phyloP scores from a whole-genome alignment of 2,797 vertebrate genomes.

The Darevskia mixta region DNA sequence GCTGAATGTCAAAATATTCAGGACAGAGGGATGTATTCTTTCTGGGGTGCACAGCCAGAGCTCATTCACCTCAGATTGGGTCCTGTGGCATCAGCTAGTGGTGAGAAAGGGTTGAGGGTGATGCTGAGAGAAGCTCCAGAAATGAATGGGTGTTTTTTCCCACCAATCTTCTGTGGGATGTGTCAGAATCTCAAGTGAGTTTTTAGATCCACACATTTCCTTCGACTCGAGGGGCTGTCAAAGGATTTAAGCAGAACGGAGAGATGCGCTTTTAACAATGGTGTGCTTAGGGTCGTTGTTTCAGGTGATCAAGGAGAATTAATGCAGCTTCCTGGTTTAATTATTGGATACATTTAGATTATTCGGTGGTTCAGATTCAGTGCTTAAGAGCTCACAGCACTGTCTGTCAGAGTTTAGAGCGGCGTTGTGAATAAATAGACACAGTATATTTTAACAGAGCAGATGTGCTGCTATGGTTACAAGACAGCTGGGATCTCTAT shows the following conservation, averaged over 20 bases:
- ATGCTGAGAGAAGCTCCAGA: neutral
- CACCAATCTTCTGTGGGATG: neutral
- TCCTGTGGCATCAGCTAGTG: neutral
- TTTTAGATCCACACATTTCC: neutral
- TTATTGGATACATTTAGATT: neutral
- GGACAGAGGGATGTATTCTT: no score
- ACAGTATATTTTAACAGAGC: slow-evolving; percentile 3
- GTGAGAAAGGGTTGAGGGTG: neutral
- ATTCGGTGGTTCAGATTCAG: slow-evolving; percentile 13
- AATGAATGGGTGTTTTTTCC: neutral
- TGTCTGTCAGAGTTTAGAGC: neutral
- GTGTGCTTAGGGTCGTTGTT: neutral
- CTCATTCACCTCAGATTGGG: neutral
- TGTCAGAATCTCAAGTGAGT: neutral
- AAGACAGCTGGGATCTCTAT: slow-evolving; percentile 19
- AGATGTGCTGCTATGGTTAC: slow-evolving; percentile 33
- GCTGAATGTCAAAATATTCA: no score
- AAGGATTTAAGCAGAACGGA: neutral
- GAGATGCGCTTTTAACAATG: neutral
- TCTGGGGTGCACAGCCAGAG: neutral
- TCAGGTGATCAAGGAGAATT: neutral
- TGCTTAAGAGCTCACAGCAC: neutral
- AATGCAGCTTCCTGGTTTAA: neutral
- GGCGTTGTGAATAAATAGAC: slow-evolving; percentile 11
- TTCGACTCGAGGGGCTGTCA: neutral